phyloP scores from a whole-genome alignment of 2,797 vertebrate species.

The Sphenodon punctatus region DNA sequence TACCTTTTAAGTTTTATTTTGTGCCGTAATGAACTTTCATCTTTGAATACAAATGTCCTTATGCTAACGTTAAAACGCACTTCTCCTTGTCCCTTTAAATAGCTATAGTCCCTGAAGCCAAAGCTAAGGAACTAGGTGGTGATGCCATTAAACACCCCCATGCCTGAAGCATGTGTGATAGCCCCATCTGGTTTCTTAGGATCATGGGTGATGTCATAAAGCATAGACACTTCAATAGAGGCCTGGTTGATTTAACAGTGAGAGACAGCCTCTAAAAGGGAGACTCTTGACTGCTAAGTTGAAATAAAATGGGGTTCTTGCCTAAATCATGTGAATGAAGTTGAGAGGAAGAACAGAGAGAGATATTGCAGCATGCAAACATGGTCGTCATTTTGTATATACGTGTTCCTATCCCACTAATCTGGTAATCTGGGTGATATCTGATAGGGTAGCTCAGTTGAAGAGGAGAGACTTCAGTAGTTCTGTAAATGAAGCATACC shows the following conservation, averaged over 20 bases:
- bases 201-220: constrained; percentile 22
- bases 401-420: fast-evolving
- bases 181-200: background rate
- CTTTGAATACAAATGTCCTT: background rate
- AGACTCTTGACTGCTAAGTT: fast-evolving
- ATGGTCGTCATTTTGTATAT: background rate
- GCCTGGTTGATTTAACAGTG: background rate
- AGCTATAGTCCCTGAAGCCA: background rate
- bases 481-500: too few species aligned
- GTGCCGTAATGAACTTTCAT: too few species aligned
- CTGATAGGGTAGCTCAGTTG: background rate
- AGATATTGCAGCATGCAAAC: background rate
- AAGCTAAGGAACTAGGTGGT: background rate
- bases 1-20: too few species aligned
- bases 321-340: background rate
- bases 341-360: background rate
- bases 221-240: background rate
- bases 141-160: fast-evolving
- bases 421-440: background rate
- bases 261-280: background rate
- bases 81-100: background rate
- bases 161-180: background rate
- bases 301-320: background rate
- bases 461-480: background rate
- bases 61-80: background rate